Conservation (phyloP, 2,888 invertebrate species). For the Eilema depressum region DNA sequence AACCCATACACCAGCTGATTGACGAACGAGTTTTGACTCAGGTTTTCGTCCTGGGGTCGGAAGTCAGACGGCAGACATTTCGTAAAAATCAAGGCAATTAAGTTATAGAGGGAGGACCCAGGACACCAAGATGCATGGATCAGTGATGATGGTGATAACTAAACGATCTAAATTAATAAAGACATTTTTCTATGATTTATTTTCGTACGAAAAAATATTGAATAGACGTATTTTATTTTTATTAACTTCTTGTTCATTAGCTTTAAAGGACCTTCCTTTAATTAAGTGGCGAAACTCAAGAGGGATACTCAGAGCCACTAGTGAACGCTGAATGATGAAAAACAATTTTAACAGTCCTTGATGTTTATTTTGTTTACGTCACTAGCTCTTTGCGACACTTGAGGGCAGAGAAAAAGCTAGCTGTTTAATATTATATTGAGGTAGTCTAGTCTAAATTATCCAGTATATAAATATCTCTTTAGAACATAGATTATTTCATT, state of each 20-base stretch:
- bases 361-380: neutral
- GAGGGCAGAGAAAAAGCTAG: neutral
- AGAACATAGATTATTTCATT: no score
- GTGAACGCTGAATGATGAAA: neutral
- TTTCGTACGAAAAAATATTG: neutral
- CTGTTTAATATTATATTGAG: no score
- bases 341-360: neutral
- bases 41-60: neutral
- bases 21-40: no score
- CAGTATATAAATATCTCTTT: no score
- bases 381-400: neutral
- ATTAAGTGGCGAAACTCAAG: slow-evolving; percentile 2
- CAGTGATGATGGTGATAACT: no score
- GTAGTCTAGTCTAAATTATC: no score
- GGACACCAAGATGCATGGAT: neutral
- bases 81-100: no score
- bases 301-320: neutral
- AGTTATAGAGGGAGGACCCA: neutral
- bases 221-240: neutral
- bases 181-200: neutral
- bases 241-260: neutral
- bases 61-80: neutral
- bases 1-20: no score
- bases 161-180: neutral
- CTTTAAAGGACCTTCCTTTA: neutral